phyloP scores from a whole-genome alignment of 2,797 vertebrate genomes.

The Rhynchotus rufescens region DNA sequence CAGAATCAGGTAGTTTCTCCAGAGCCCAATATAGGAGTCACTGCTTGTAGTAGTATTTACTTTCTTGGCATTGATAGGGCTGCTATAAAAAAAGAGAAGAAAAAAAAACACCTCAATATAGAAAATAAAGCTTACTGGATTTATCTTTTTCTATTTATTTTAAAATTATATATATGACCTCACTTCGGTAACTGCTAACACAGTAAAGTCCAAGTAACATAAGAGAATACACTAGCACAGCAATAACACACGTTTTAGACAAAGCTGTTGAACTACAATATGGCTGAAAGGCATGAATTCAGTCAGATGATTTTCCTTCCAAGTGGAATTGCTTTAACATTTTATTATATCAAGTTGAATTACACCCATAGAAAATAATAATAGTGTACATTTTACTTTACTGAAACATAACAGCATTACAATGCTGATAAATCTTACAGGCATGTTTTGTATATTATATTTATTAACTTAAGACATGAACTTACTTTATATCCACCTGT shows the following conservation, averaged over 20 bases:
- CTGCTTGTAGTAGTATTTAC: slow-evolving; percentile 92
- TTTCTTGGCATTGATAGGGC: slow-evolving; percentile 98
- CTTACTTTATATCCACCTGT: slow-evolving; percentile 98
- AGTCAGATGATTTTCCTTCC: not conserved
- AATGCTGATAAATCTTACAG: not conserved
- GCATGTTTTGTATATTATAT: not conserved
- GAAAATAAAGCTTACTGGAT: not conserved
- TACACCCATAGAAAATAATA: not conserved
- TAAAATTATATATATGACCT: not conserved
- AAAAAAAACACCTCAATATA: not conserved
- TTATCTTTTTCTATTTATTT: not conserved
- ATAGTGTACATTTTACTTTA: not conserved
- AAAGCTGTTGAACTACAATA: not conserved
- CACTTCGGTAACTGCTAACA: not conserved
- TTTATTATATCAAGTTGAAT: not conserved
- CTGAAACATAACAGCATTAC: not conserved
- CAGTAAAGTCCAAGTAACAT: not conserved
- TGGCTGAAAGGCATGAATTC: not conserved
- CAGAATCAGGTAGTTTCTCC: slow-evolving; percentile 98
- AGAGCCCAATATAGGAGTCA: slow-evolving; percentile 95
- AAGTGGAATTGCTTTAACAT: not conserved
- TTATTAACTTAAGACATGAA: slow-evolving; percentile 37
- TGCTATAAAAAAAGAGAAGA: slow-evolving; percentile 78
- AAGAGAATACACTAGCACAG: not conserved
- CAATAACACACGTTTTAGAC: not conserved